Percentiles rank a stretch among this genome's conserved stretches.
Conservation (phyloP, 2,888 invertebrate species). For the Onthophagus sagittarius region DNA sequence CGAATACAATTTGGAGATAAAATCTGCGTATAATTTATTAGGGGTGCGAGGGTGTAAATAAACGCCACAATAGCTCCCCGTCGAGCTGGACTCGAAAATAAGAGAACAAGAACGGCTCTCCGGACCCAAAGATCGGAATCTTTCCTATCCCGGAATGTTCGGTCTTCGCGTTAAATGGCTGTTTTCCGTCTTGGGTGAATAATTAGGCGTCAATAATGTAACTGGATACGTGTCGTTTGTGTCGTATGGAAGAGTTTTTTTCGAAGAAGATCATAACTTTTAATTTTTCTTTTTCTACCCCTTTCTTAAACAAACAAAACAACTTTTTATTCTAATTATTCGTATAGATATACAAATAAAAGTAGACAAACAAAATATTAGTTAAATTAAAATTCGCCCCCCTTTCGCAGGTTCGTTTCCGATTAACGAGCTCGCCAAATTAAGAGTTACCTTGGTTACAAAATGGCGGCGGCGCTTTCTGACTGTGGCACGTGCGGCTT, state of each 20-base stretch:
- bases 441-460: conserved; percentile 22
- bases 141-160: background rate
- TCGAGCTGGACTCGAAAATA: conserved; percentile 40
- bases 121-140: background rate
- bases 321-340: no score
- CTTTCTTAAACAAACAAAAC: no score
- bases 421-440: conserved; percentile 11
- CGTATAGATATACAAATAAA: background rate
- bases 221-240: background rate
- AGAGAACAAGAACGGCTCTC: background rate
- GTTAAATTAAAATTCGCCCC: background rate
- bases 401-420: background rate
- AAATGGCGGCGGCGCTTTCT: conserved; percentile 24
- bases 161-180: background rate
- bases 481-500: conserved; percentile 27
- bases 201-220: background rate
- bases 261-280: background rate
- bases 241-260: background rate
- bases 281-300: no score
- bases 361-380: background rate
- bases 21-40: conserved; percentile 43
- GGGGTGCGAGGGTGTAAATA: conserved; percentile 47
- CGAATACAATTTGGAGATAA: conserved; percentile 32
- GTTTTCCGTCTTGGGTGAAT: background rate
- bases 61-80: conserved; percentile 45